phyloP scores from a whole-genome alignment of 2,113 vertebrate genomes.

The Rostratula benghalensis region DNA sequence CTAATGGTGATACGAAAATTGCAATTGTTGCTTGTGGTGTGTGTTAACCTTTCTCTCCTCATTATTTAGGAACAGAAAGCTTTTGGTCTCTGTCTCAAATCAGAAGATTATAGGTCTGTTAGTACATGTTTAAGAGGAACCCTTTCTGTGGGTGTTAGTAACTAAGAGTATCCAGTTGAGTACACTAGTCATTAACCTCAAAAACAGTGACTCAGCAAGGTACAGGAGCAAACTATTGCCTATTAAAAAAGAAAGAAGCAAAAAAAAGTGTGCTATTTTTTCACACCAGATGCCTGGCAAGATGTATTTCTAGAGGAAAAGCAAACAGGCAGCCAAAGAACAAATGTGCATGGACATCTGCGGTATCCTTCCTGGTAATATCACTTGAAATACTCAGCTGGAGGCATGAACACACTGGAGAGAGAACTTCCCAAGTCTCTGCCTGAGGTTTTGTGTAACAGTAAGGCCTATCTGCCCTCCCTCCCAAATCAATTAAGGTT shows the following conservation, averaged over 20 bases:
- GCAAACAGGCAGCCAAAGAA: constrained; percentile 33
- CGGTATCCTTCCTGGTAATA: not conserved
- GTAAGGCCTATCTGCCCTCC: not conserved
- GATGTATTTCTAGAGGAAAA: constrained; percentile 44
- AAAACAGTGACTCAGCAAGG: constrained; percentile 42
- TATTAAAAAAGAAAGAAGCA: not conserved
- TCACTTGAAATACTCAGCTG: constrained; percentile 3
- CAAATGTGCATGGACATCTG: not conserved
- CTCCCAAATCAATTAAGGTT: not conserved
- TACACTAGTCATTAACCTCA: constrained; percentile 23
- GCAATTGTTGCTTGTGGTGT: not conserved
- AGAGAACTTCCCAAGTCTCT: not conserved
- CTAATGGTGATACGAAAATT: not conserved
- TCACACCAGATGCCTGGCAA: constrained; percentile 33
- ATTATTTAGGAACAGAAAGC: not conserved
- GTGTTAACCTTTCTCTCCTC: constrained; percentile 20
- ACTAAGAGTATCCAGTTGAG: not conserved
- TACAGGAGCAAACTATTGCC: not conserved
- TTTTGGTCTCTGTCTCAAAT: not conserved
- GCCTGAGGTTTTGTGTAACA: not conserved
- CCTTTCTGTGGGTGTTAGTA: constrained; percentile 11
- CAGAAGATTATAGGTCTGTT: constrained; percentile 13
- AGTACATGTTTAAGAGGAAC: not conserved
- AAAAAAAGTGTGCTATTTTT: not conserved
- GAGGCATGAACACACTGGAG: not conserved